A percentile compares a stretch with the other conserved stretches of the same genome.
Conservation (phyloP, 2,113 vertebrate genomes). For the Gasterosteus aculeatus region DNA sequence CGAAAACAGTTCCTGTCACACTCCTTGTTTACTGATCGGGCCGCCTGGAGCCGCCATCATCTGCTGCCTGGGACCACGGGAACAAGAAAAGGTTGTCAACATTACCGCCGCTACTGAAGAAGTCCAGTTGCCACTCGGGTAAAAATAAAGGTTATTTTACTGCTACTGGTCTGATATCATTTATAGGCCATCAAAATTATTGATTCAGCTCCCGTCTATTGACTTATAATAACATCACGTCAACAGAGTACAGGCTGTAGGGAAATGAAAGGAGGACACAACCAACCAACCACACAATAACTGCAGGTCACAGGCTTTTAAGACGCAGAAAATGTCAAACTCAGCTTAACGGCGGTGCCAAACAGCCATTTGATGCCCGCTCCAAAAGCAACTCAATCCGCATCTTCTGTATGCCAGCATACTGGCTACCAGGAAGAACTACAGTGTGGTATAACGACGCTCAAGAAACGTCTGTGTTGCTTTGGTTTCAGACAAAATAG, state of each 20-base stretch:
- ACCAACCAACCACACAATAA: background rate
- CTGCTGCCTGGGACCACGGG: conserved; percentile 72
- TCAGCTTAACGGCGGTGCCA: background rate
- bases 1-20: conserved; percentile 51
- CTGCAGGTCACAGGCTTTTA: background rate
- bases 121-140: background rate
- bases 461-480: too few species aligned
- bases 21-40: conserved; percentile 69
- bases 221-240: background rate
- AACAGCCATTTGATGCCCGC: background rate
- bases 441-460: too few species aligned
- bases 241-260: background rate
- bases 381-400: too few species aligned
- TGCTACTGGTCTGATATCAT: background rate
- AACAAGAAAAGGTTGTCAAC: background rate
- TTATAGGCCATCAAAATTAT: too few species aligned
- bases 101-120: background rate
- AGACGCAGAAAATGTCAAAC: background rate
- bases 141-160: background rate
- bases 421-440: too few species aligned
- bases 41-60: conserved; percentile 72
- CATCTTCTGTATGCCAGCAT: background rate
- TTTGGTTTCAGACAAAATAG: too few species aligned
- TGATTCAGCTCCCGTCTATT: too few species aligned
- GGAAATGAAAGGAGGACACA: background rate